These are phyloP conservation scores for Scelioninae gen. 1 DNA, from an alignment of 2,888 invertebrate species.

Conservation along the genomic window DNA sequence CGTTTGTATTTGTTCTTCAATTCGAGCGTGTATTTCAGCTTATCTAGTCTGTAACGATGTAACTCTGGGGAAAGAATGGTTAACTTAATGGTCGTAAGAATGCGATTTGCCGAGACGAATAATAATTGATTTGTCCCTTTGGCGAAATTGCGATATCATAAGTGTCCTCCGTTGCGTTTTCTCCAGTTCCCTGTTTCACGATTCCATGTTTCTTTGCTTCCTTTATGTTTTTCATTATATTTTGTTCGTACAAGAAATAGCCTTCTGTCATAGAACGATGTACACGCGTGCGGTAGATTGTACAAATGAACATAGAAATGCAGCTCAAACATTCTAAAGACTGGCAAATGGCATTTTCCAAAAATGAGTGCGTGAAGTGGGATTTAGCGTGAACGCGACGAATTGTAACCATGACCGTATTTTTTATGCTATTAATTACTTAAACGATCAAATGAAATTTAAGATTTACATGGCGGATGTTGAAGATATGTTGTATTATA, in stretches of 20 bases:
- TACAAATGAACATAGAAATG: slow-evolving; percentile 66
- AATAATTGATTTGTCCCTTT: slow-evolving; percentile 27
- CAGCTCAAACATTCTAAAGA: slow-evolving; percentile 75
- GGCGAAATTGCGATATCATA: slow-evolving; percentile 12
- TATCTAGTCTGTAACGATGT: slow-evolving; percentile 80
- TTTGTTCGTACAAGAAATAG: no score
- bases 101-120: slow-evolving; percentile 73
- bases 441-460: slow-evolving; percentile 73
- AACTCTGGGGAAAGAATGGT: slow-evolving; percentile 61
- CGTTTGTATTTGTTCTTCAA: slow-evolving; percentile 71
- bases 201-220: slow-evolving; percentile 1
- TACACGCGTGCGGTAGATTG: slow-evolving; percentile 37
- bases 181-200: background rate
- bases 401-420: no score
- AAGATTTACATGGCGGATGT: slow-evolving; percentile 74
- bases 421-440: slow-evolving; percentile 79
- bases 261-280: no score
- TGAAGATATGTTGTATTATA: slow-evolving; percentile 81
- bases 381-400: no score
- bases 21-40: slow-evolving; percentile 78
- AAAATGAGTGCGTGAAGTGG: slow-evolving; percentile 68
- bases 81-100: slow-evolving; percentile 61
- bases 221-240: no score
- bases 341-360: slow-evolving; percentile 78
- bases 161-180: slow-evolving; percentile 23